phyloP scores from a whole-genome alignment of 1,140 invertebrate species.

The Choristoneura fumiferana region DNA sequence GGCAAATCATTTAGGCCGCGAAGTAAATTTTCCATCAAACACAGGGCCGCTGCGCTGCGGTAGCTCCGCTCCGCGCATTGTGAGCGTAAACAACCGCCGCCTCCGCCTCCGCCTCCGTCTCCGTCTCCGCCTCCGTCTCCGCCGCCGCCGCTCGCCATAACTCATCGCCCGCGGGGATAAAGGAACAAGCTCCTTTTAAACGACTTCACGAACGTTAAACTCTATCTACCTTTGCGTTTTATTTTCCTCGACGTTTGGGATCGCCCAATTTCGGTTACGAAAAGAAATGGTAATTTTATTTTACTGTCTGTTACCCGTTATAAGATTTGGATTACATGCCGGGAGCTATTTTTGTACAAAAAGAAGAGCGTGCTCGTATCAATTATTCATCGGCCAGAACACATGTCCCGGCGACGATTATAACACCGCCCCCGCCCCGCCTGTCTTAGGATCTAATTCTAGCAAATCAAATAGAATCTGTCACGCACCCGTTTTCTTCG shows the following conservation, averaged over 20 bases:
- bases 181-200: constrained; percentile 6
- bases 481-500: no score
- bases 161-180: constrained; percentile 4
- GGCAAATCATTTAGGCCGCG: constrained; percentile 1
- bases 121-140: no score
- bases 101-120: no score
- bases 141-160: background rate
- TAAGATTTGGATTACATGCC: constrained; percentile 4
- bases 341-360: background rate
- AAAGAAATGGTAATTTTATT: constrained; percentile 17
- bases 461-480: no score
- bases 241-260: constrained; percentile 4
- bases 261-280: constrained; percentile 8
- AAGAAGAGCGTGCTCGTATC: background rate
- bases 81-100: constrained; percentile 1
- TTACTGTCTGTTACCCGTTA: background rate
- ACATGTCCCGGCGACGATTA: no score
- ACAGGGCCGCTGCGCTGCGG: no score
- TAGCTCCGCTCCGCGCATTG: background rate
- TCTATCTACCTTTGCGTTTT: constrained; percentile 8
- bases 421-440: no score
- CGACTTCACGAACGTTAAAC: constrained; percentile 12
- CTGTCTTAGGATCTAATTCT: no score
- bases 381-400: no score
- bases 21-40: background rate